These are phyloP conservation scores for Sminthopsis crassicaudata DNA, from an alignment of 2,113 vertebrate species.

Conservation along the genomic window DNA sequence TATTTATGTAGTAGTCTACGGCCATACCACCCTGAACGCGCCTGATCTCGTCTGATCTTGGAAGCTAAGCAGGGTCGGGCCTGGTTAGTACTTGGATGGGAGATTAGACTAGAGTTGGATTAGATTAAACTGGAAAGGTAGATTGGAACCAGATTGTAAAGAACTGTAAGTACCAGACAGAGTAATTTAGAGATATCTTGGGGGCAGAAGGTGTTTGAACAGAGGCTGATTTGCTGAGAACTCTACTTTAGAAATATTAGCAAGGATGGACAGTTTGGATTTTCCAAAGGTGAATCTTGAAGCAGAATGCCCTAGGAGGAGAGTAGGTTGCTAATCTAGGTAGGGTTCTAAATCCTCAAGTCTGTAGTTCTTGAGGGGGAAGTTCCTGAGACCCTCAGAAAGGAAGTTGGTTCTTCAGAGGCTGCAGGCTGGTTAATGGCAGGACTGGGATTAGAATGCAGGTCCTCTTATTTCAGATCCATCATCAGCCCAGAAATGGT, in stretches of 20 bases:
- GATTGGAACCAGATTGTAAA: neutral
- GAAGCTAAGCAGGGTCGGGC: no score
- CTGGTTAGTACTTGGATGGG: no score
- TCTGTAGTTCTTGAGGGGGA: neutral
- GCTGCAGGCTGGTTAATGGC: neutral
- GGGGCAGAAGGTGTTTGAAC: neutral
- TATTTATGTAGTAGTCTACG: neutral
- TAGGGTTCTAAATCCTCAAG: neutral
- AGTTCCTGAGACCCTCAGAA: neutral
- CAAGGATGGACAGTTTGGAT: neutral
- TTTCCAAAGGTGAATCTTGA: neutral
- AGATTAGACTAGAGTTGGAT: neutral
- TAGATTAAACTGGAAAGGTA: neutral
- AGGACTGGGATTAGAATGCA: neutral
- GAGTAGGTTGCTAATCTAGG: neutral
- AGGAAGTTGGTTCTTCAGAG: neutral
- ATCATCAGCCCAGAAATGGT: neutral
- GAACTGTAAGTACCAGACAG: neutral
- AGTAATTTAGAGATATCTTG: neutral
- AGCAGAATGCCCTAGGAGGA: neutral
- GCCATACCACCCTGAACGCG: no score
- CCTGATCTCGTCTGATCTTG: no score
- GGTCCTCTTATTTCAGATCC: no score
- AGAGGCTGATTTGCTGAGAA: neutral
- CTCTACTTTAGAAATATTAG: neutral